Base-by-base conservation (phyloP, 1,140 invertebrate species). In the Apis laboriosa region DNA sequence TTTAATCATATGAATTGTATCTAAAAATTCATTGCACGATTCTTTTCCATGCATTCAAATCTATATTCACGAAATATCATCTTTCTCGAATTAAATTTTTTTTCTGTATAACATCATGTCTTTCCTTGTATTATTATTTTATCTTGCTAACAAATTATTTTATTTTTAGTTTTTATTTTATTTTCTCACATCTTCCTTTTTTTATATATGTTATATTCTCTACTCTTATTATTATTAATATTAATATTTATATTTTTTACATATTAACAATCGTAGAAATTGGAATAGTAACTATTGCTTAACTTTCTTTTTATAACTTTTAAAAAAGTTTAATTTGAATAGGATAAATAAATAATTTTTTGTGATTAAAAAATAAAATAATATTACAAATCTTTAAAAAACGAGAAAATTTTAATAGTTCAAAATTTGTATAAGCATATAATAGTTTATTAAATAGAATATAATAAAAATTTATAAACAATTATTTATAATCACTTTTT, bases 401-500 rank as follows among this genome's bases (percentile, higher is more conserved):
- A 43, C 5, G 0, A 49, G 12, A 9, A 68, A 49, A 68, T 68
- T n/a, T 49, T 70, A 53, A 9, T 70, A 70, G 9, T 51, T 51
- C 51, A 9, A 8, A 8, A 7, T 51, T 49, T 51, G 17, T 70
- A 70, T 51, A 51, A 53, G 67, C 43, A 74, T 61, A 51, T 66
- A 15, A 76, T 75, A 64, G 71, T 76, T 76, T 81, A 81, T 81
- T 76, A 76, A 81, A 68, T 66, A 81, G 24, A 81, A 43, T 68
- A 53, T 76, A 17, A 85, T 77, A 85, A 67, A 83, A 79, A 87
- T 80, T 74, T 79, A 58, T 63, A 79, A 82, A 83, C 77, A 80
- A 79, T 24, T 53, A 64, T 66, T 51, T 66, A 55, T 73, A 71
- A 77, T 77, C 86, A 93, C 82, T 91, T 90, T 89, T 86, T 94